A percentile compares a stretch with the other conserved stretches of the same genome.
phyloP scores from a whole-genome alignment of 1,140 invertebrate genomes.

The Centruroides vittatus region DNA sequence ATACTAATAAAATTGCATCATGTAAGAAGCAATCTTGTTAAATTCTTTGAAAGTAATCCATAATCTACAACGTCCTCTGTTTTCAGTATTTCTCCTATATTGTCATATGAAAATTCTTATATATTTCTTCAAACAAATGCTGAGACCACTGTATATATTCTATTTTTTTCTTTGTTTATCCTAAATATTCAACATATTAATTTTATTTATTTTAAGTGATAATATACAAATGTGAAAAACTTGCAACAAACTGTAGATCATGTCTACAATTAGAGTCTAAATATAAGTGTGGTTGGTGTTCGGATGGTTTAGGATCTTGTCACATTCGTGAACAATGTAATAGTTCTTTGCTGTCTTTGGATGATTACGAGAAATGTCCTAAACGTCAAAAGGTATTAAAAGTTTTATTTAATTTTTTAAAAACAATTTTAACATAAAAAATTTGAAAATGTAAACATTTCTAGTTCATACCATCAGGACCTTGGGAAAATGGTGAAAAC shows the following conservation, averaged over 20 bases:
- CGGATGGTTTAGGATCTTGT: constrained; percentile 56
- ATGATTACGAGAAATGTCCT: constrained; percentile 77
- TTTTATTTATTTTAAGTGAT: constrained; percentile 37
- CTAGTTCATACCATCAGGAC: constrained; percentile 40
- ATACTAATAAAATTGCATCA: too few relatives aligned
- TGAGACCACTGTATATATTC: too few relatives aligned
- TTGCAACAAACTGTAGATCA: constrained; percentile 91
- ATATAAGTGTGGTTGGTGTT: constrained; percentile 89
- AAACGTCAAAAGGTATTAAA: constrained; percentile 52
- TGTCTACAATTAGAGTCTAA: constrained; percentile 78
- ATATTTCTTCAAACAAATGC: too few relatives aligned
- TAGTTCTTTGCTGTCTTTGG: constrained; percentile 46
- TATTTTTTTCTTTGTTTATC: too few relatives aligned
- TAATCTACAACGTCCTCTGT: too few relatives aligned
- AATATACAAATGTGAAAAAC: constrained; percentile 79
- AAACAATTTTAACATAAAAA: too few relatives aligned
- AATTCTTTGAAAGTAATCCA: too few relatives aligned
- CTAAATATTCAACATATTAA: too few relatives aligned
- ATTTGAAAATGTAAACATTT: constrained; percentile 22
- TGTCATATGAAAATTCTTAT: too few relatives aligned
- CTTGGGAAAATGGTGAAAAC: constrained; percentile 67
- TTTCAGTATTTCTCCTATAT: too few relatives aligned
- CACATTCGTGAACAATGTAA: constrained; percentile 81
- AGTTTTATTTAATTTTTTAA: too few relatives aligned
- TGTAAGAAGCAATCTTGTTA: too few relatives aligned